These are phyloP conservation scores for Dolichopus griseipennis DNA, from an alignment of 2,888 invertebrate genomes.

Conservation along the genomic window DNA sequence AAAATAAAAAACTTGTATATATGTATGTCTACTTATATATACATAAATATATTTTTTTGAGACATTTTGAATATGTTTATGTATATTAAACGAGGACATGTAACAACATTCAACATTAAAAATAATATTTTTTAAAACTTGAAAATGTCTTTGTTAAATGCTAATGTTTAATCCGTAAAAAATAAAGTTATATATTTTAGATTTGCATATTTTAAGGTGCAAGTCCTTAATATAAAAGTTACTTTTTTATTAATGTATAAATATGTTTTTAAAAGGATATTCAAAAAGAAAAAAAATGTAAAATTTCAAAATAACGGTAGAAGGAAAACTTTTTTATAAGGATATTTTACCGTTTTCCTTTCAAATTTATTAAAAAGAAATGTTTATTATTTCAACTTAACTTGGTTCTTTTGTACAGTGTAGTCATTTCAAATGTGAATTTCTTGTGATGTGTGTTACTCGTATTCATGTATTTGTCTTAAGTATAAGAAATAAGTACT, in stretches of 20 bases:
- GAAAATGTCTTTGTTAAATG: slow-evolving; percentile 1
- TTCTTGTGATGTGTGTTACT: no score
- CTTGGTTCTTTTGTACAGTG: not conserved
- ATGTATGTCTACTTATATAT: not conserved
- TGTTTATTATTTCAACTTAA: not conserved
- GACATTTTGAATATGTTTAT: not conserved
- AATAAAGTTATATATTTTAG: not conserved
- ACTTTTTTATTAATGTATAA: not conserved
- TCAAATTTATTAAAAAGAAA: not conserved
- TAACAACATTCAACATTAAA: not conserved
- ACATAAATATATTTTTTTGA: no score
- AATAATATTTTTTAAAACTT: not conserved
- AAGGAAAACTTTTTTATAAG: not conserved
- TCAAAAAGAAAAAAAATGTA: not conserved
- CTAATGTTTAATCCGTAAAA: not conserved
- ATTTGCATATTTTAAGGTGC: not conserved
- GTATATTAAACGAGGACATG: not conserved
- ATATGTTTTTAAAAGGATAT: not conserved
- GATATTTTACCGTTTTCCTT: not conserved
- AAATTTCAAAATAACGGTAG: not conserved
- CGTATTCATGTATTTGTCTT: no score
- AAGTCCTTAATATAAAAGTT: not conserved
- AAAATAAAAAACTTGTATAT: not conserved
- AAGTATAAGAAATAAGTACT: no score
- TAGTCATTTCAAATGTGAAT: no score